Evolutionary conservation across 2,888 invertebrate species (phyloP).

Genomic region (Drosophila macrospina): DNA sequence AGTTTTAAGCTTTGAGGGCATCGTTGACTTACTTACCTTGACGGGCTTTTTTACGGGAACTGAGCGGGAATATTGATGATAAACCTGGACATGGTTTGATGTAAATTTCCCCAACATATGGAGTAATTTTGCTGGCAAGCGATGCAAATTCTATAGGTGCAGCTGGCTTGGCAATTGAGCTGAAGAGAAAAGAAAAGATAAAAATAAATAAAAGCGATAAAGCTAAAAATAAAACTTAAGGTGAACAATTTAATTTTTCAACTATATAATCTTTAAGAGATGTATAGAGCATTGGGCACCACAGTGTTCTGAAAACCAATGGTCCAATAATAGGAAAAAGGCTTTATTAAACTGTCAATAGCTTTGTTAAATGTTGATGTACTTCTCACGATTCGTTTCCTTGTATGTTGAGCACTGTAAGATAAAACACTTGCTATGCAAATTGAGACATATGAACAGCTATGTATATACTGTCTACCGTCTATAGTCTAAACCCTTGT

Average conservation of each 20-base stretch:
- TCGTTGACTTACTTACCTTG: conserved; percentile 73
- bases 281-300: too few relatives aligned
- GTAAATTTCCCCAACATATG: conserved; percentile 84
- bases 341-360: conserved; percentile 33
- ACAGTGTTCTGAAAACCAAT: too few relatives aligned
- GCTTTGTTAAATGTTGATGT: conserved; percentile 39
- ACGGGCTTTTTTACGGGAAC: conserved; percentile 80
- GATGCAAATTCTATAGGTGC: conserved; percentile 12
- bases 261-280: too few relatives aligned
- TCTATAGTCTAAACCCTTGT: conserved; percentile 33
- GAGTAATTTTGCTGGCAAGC: conserved; percentile 16
- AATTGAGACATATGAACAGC: conserved; percentile 27
- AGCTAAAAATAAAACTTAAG: conserved; percentile 4
- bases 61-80: conserved; percentile 82
- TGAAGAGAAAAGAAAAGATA: conserved; percentile 34
- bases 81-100: conserved; percentile 83
- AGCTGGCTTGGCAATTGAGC: conserved; percentile 8
- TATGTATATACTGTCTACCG: not conserved
- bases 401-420: conserved; percentile 34
- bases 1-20: conserved; percentile 6
- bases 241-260: too few relatives aligned
- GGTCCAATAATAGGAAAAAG: too few relatives aligned
- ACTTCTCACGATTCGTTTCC: conserved; percentile 8
- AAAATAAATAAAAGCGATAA: not conserved
- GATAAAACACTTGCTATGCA: conserved; percentile 36